Conservation (phyloP, 2,797 vertebrate genomes). For the Podarcis siculus region DNA sequence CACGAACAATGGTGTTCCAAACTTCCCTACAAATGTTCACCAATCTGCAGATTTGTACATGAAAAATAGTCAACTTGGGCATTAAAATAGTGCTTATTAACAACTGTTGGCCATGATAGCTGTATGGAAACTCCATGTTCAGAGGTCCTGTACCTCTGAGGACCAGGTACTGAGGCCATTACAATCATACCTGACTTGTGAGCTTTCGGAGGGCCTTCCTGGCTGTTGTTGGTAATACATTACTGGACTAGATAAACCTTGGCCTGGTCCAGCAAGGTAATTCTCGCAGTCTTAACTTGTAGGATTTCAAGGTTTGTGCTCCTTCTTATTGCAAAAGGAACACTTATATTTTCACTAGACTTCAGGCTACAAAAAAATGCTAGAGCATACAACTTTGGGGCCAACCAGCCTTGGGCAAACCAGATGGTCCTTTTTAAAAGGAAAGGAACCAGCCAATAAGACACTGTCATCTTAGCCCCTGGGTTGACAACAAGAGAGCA, state of each 20-base stretch:
- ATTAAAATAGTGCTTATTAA: not conserved
- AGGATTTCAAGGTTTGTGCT: not conserved
- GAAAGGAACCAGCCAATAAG: not conserved
- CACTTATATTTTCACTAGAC: not conserved
- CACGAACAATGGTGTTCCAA: not conserved
- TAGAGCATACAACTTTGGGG: not conserved
- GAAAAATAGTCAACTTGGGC: not conserved
- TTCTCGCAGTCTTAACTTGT: not conserved
- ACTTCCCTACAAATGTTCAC: not conserved
- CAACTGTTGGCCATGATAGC: not conserved
- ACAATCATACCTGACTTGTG: not conserved
- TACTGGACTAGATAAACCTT: not conserved
- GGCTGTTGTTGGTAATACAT: not conserved
- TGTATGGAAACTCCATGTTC: not conserved
- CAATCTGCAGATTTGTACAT: not conserved
- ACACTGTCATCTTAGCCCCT: not conserved
- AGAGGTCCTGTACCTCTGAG: not conserved
- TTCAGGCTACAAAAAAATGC: not conserved
- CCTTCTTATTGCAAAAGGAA: not conserved
- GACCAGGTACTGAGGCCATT: not conserved
- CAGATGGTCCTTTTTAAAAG: slow-evolving; percentile 11
- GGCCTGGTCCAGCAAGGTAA: not conserved
- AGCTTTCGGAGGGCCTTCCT: not conserved
- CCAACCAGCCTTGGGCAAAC: slow-evolving; percentile 9
- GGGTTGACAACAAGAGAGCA: not conserved